phyloP scores from a whole-genome alignment of 1,140 invertebrate genomes.

The Drosophila ananassae region DNA sequence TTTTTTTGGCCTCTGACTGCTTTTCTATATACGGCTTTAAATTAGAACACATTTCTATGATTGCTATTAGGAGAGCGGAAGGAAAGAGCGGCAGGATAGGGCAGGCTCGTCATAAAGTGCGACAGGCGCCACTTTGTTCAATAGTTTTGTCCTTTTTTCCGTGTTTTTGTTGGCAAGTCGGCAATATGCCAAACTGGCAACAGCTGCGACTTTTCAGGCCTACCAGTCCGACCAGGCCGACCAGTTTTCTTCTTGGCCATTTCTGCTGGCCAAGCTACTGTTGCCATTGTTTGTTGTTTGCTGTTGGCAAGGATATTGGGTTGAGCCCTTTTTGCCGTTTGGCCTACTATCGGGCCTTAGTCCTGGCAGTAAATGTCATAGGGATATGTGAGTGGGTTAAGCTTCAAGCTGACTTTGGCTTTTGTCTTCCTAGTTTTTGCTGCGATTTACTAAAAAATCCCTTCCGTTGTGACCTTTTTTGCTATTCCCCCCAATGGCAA shows the following conservation, averaged over 20 bases:
- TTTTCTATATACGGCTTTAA: constrained; percentile 67
- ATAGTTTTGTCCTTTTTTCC: constrained; percentile 57
- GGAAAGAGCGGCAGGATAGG: constrained; percentile 1
- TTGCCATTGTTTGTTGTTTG: constrained; percentile 43
- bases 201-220: constrained; percentile 59
- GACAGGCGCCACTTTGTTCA: constrained; percentile 75
- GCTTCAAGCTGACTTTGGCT: constrained; percentile 47
- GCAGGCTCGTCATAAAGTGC: constrained; percentile 64
- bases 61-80: constrained; percentile 45
- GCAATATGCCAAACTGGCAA: constrained; percentile 66
- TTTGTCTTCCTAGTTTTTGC: constrained; percentile 26
- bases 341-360: constrained; percentile 55
- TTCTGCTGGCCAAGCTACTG: constrained; percentile 24
- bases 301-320: constrained; percentile 50
- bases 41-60: constrained; percentile 80
- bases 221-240: constrained; percentile 13
- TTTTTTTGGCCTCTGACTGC: constrained; percentile 18
- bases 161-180: constrained; percentile 59
- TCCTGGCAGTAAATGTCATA: constrained; percentile 58
- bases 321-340: constrained; percentile 58
- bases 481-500: not conserved
- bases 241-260: constrained; percentile 12
- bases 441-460: constrained; percentile 15
- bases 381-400: constrained; percentile 59
- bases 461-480: constrained; percentile 2